Percentiles rank a stretch among this genome's conserved stretches.
phyloP scores from a whole-genome alignment of 2,888 invertebrate genomes.

The Pterostichus madidus region DNA sequence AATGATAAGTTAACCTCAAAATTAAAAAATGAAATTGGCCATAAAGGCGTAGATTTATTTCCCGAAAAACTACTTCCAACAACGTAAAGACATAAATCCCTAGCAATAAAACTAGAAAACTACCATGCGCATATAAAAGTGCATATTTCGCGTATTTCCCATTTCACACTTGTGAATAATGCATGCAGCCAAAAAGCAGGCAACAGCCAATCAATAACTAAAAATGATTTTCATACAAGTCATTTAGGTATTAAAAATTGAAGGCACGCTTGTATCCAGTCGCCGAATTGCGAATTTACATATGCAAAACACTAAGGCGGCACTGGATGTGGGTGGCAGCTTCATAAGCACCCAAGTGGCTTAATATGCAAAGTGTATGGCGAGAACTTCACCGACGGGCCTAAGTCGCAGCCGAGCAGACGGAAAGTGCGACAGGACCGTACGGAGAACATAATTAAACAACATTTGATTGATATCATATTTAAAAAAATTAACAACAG shows the following conservation, averaged over 20 bases:
- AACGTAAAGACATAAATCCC: neutral
- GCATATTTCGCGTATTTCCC: slow-evolving; percentile 42
- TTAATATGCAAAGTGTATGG: slow-evolving; percentile 56
- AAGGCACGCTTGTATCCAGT: slow-evolving; percentile 37
- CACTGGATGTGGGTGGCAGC: neutral
- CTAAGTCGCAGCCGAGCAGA: slow-evolving; percentile 9
- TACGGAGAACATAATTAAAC: no score
- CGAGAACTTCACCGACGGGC: neutral
- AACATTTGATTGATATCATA: no score
- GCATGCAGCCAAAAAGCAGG: neutral
- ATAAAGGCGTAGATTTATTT: no score
- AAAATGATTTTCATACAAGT: slow-evolving; percentile 21
- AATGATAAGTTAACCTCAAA: no score
- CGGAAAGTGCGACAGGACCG: neutral
- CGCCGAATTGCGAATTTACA: slow-evolving; percentile 27
- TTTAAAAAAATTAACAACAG: no score
- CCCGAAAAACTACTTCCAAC: neutral
- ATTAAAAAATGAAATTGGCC: no score
- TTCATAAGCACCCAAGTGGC: slow-evolving; percentile 40
- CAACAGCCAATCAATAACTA: slow-evolving; percentile 23
- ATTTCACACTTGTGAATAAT: slow-evolving; percentile 25
- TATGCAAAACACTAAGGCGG: slow-evolving; percentile 49
- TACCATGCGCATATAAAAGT: slow-evolving; percentile 9
- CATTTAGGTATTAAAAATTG: slow-evolving; percentile 54
- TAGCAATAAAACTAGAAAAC: neutral